Evolutionary conservation across 2,888 invertebrate genomes (phyloP).

Genomic region (Lepas anatifera): DNA sequence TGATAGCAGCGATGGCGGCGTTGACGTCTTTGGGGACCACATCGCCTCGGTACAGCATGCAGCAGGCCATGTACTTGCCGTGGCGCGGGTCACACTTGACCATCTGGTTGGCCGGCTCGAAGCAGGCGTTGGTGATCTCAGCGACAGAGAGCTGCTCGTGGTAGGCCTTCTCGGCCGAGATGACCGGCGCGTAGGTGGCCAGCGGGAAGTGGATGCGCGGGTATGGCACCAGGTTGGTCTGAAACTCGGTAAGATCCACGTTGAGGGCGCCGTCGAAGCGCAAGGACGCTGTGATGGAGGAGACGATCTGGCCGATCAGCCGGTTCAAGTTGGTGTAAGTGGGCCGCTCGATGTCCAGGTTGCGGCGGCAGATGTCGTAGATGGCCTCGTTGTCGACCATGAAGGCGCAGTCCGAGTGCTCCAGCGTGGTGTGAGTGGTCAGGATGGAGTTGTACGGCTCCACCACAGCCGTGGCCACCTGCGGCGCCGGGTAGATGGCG

Average conservation of each 20-base stretch:
- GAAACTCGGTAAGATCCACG: slow-evolving; percentile 26
- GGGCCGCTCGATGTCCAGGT: slow-evolving; percentile 69
- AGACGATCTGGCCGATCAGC: slow-evolving; percentile 51
- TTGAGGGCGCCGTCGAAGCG: slow-evolving; percentile 26
- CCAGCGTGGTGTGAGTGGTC: slow-evolving; percentile 43
- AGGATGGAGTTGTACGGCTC: slow-evolving; percentile 45
- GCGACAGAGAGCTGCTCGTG: slow-evolving; percentile 83
- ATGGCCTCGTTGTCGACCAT: slow-evolving; percentile 47
- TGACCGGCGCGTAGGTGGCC: slow-evolving; percentile 38
- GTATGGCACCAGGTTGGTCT: slow-evolving; percentile 38
- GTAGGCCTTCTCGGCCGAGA: slow-evolving; percentile 50
- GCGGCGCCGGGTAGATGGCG: slow-evolving; percentile 75
- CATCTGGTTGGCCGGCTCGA: slow-evolving; percentile 28
- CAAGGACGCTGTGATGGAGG: slow-evolving; percentile 36
- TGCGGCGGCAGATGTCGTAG: slow-evolving; percentile 78
- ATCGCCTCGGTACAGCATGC: slow-evolving; percentile 40
- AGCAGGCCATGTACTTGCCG: slow-evolving; percentile 38
- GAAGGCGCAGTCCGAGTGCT: slow-evolving; percentile 42
- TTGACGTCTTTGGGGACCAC: slow-evolving; percentile 40
- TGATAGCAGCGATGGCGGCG: slow-evolving; percentile 35
- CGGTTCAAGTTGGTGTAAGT: slow-evolving; percentile 74
- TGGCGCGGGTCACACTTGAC: slow-evolving; percentile 32
- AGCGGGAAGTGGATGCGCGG: slow-evolving; percentile 84
- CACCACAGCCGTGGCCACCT: slow-evolving; percentile 40
- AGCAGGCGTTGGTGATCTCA: slow-evolving; percentile 52